Evolutionary conservation across 2,113 vertebrate species (phyloP).

Genomic region (Tor tambroides): DNA sequence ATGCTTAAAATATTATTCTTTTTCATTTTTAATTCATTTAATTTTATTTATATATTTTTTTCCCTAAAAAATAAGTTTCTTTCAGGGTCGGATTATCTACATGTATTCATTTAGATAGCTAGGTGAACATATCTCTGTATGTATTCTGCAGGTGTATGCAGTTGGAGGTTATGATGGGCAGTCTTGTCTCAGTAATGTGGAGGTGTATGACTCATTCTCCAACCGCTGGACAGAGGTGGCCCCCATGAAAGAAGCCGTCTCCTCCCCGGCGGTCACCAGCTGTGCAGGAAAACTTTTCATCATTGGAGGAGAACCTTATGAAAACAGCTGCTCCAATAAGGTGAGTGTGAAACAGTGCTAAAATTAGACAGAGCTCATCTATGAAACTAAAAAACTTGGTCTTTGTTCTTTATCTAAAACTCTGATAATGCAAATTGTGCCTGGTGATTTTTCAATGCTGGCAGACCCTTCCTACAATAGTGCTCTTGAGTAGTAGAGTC

Average conservation of each 20-base stretch:
- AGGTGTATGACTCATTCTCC: slow-evolving; percentile 97
- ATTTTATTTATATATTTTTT: too few relatives aligned
- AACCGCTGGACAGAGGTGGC: slow-evolving; percentile 98
- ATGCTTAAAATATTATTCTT: too few relatives aligned
- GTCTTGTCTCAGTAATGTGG: slow-evolving; percentile 92
- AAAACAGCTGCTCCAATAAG: slow-evolving; percentile 98
- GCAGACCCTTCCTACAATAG: not conserved
- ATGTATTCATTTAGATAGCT: too few relatives aligned
- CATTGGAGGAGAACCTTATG: slow-evolving; percentile 94
- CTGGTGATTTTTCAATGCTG: not conserved
- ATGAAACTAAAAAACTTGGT: not conserved
- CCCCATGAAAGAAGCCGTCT: slow-evolving; percentile 94
- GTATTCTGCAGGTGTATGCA: slow-evolving; percentile 85
- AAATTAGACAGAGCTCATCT: not conserved
- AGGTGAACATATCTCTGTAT: slow-evolving; percentile 17
- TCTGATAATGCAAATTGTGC: not conserved
- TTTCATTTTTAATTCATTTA: too few relatives aligned
- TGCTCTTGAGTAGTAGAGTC: not conserved
- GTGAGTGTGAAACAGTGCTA: slow-evolving; percentile 67
- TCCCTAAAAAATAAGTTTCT: too few relatives aligned
- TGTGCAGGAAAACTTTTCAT: slow-evolving; percentile 93
- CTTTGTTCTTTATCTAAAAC: not conserved
- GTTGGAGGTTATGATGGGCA: slow-evolving; percentile 97
- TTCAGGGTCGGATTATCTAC: too few relatives aligned
- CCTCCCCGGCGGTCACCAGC: slow-evolving; percentile 93